Base-by-base conservation (phyloP, 2,797 vertebrate genomes). In the Moxostoma hubbsi region DNA sequence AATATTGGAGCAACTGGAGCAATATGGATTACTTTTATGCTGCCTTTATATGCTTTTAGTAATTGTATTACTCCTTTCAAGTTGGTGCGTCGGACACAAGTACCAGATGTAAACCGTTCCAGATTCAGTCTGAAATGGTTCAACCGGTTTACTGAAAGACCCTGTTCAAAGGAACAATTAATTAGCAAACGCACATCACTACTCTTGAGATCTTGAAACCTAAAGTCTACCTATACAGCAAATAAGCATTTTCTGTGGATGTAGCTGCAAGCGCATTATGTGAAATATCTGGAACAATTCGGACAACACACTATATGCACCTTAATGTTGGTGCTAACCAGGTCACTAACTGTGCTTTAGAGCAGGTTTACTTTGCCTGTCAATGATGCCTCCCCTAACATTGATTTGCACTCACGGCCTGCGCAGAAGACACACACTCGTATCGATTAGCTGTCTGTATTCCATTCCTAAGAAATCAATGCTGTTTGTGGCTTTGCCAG, bases 401-500 rank as follows among this genome's bases (percentile, higher is more conserved):
- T 93, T 89, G 93, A 94, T 93, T 89, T 87, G 4, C 87, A 87
- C 87, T 89, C 79, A 79, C 85, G 84, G 91, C 87, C 83, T 84
- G 82, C 81, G 88, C 81, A 66, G 86, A 91, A 90, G 91, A 86
- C 83, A 91, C 90, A 92, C 88, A 86, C 87, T 84, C 79, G 67
- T 83, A 94, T 94, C 81, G 93, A 94, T 93, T 93, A 91, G 87
- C 92, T 92, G 92, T 93, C 93, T 85, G 79, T 88, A 89, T 85
- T 86, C 80, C 84, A 83, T 83, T 87, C 88, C 74, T 81, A 54
- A 75, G 50, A 66, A 88, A 93, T 94, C 93, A 86, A 93, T 94
- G 89, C 86, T 91, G 91, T 93, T 93, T 93, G 90, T 90, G 83
- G 84, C 86, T 91, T 91, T 91, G 90, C 88, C 87, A 87, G 65